Evolutionary conservation across 1,140 invertebrate genomes (phyloP), one percentile per base, ranked within the genome.

Genomic region (Patella vulgata): DNA sequence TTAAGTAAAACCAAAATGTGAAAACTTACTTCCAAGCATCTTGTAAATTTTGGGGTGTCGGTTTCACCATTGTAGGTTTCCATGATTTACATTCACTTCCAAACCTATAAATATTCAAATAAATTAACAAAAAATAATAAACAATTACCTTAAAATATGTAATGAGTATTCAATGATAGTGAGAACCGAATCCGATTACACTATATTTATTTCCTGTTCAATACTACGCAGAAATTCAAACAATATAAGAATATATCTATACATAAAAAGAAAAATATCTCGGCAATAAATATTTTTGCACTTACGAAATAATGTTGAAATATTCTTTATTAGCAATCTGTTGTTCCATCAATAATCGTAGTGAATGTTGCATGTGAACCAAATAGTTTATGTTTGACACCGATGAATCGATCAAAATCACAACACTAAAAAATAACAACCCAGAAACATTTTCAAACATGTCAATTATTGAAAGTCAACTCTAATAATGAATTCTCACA

Each of bases 301-400:
- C 79, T 77, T 70, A 85, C 78, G 74, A 71, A 44, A 85, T 82
- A 36, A 85, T 77, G 70, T 85, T 85, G 59, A 85, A 84, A 69
- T 75, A 84, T 23, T 83, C 75, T 63, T 83, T 85, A 70, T 84
- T 80, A 23, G 70, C 68, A 8, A 85, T 60, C 62, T 85, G 84
- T 56, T 85, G 81, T 59, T 85, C 82, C 66, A 85, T 74, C 8
- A 85, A 65, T 11, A 85, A 70, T 54, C 83, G 67, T 12, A 85
- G 28, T 8, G 84, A 85, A 48, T 85, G 82, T 48, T 84, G 84
- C 50, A 85, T 84, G 66, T 84, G 82, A 12, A 84, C 75, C 52
- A 85, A 67, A 60, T 84, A 84, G 55, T 80, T 84, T 19, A 78
- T 59, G 66, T 85, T 85, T 28, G 78, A 78, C 14, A 82, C 57